Evolutionary conservation across 30 jellyfish, hydroid and myxozoan species (phyloP), one percentile per base, ranked within the genome.

Genomic region (Hydractinia symbiolongicarpus): DNA sequence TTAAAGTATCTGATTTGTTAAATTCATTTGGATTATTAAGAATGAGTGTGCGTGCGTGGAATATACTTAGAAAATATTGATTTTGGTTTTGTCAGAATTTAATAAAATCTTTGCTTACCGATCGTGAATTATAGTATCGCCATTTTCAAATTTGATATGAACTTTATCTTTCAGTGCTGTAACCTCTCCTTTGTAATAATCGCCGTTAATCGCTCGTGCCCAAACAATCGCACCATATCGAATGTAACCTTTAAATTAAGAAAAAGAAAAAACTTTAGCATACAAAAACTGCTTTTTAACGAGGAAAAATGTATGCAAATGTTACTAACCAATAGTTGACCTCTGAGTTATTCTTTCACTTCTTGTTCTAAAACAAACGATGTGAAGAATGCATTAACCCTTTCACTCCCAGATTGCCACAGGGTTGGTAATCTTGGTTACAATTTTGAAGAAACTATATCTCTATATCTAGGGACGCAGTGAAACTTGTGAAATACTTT

Each of bases 121-220:
- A 51, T 84, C 96, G 69, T 87, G 97, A 54, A 96, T 88, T n/a
- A 88, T 85, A 10, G 99, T 94, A 76, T 88, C 96, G 5, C 97
- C 97, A 82, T 89, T 79, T 51, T 94, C 99, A 79, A 85, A 87
- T 66, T 94, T 94, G 49, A 94, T 79, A 76, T 94, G 95, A 14
- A 88, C 95, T 94, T 94, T 94, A 55, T 94, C 99, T 21, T 92
- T 69, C 75, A 94, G 86, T 5, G 96, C 96, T 0, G 96, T 88
- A 54, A 94, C 96, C 62, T 70, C 90, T 14, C 99, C 99, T 14
- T 86, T 84, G 87, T 88, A 94, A 60, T 94, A 94, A 62, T 94
- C 99, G 20, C 97, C 99, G 66, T 94, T 94, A 75, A 88, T 54
- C 53, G 97, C 97, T 54, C 84, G 84, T 11, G 96, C 97, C 99